A percentile compares a stretch with the other conserved stretches of the same genome.
phyloP scores from a whole-genome alignment of 1,140 invertebrate genomes.

The Homarus americanus region DNA sequence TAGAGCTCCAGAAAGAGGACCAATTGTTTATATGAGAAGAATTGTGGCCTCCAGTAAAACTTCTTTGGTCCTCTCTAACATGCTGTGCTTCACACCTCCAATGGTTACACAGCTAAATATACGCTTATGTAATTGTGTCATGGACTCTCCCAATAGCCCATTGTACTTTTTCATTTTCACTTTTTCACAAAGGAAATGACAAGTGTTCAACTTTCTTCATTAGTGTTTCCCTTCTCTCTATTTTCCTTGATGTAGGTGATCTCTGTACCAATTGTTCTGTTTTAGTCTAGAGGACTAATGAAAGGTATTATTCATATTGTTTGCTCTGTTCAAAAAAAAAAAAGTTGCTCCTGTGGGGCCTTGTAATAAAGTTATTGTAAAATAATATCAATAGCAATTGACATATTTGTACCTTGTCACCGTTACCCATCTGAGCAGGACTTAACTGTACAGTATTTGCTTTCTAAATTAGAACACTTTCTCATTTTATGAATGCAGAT shows the following conservation, averaged over 20 bases:
- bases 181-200: slow-evolving; percentile 15
- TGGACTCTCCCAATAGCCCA: slow-evolving; percentile 48
- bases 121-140: slow-evolving; percentile 69
- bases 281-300: slow-evolving; percentile 62
- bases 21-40: slow-evolving; percentile 31
- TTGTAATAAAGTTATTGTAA: slow-evolving; percentile 58
- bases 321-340: slow-evolving; percentile 45
- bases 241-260: slow-evolving; percentile 38
- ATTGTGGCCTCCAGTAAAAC: slow-evolving; percentile 40
- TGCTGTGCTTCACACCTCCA: slow-evolving; percentile 57
- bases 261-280: slow-evolving; percentile 44
- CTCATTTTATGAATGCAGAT: slow-evolving; percentile 12
- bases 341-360: slow-evolving; percentile 53
- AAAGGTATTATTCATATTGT: slow-evolving; percentile 35
- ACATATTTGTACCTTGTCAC: slow-evolving; percentile 58
- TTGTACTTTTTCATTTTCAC: slow-evolving; percentile 45
- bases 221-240: slow-evolving; percentile 20
- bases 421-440: slow-evolving; percentile 42
- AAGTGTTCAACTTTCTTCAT: slow-evolving; percentile 24
- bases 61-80: slow-evolving; percentile 36
- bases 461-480: slow-evolving; percentile 19
- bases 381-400: slow-evolving; percentile 43
- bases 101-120: slow-evolving; percentile 60
- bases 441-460: background rate
- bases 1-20: slow-evolving; percentile 52